Percentiles rank a stretch among this genome's conserved stretches.
phyloP scores from a whole-genome alignment of 2,113 vertebrate species.

The Meriones unguiculatus region DNA sequence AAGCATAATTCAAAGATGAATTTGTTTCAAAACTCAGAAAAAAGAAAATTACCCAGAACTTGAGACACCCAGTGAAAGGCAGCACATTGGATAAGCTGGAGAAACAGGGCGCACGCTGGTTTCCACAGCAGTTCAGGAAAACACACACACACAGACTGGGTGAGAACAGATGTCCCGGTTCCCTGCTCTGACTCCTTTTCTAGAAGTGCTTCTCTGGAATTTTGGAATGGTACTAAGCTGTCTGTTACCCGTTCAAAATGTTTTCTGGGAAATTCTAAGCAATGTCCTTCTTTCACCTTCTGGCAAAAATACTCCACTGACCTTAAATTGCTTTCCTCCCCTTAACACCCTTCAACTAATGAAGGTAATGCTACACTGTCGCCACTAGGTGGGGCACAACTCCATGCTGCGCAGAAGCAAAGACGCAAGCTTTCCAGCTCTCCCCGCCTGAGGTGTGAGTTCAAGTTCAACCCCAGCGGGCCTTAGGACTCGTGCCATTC shows the following conservation, averaged over 20 bases:
- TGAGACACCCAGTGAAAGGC: too few relatives aligned
- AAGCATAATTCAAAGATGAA: neutral
- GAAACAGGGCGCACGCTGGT: fast-evolving
- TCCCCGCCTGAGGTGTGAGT: neutral
- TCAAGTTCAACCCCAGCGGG: neutral
- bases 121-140: neutral
- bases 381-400: neutral
- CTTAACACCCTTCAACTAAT: neutral
- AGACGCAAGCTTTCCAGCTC: neutral
- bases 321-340: neutral
- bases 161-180: neutral
- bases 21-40: neutral
- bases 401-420: fast-evolving
- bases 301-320: neutral
- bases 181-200: neutral
- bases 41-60: neutral
- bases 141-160: too few relatives aligned
- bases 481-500: neutral
- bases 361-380: neutral
- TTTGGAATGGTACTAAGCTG: neutral
- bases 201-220: neutral
- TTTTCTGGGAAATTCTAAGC: constrained; percentile 4
- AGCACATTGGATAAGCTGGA: fast-evolving
- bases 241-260: neutral
- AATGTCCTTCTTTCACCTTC: neutral